These are phyloP conservation scores for Dromococcyx pavoninus DNA, from an alignment of 2,797 vertebrate genomes.

Conservation along the genomic window DNA sequence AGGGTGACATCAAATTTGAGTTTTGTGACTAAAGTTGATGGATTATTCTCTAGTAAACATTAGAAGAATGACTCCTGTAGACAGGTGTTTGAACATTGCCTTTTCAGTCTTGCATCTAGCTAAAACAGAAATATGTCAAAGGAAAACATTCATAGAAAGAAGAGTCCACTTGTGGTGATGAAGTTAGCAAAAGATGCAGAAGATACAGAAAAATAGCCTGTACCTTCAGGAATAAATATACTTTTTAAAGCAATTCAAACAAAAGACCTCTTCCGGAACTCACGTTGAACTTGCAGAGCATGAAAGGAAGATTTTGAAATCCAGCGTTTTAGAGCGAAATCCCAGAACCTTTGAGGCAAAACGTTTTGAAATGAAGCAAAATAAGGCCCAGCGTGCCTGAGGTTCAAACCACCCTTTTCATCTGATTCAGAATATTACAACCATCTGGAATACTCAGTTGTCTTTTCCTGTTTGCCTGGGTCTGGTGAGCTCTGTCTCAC, in stretches of 20 bases:
- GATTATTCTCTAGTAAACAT: not conserved
- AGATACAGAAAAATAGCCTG: not conserved
- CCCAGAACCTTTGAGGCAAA: not conserved
- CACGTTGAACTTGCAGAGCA: not conserved
- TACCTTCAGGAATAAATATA: not conserved
- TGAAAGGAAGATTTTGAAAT: not conserved
- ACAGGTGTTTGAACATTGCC: not conserved
- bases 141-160: not conserved
- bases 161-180: not conserved
- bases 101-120: not conserved
- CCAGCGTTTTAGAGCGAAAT: not conserved
- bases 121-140: not conserved
- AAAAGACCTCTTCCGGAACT: not conserved
- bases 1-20: not conserved
- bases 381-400: not conserved
- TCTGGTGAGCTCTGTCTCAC: slow-evolving; percentile 31
- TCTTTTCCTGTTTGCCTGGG: slow-evolving; percentile 37
- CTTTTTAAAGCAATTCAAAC: not conserved
- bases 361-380: slow-evolving; percentile 34
- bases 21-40: not conserved
- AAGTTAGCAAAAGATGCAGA: not conserved
- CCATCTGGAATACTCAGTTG: slow-evolving; percentile 42
- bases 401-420: slow-evolving; percentile 5
- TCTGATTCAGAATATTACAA: not conserved
- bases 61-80: not conserved